Evolutionary conservation across 2,888 invertebrate species (phyloP).

Genomic region (Caprella mutica): DNA sequence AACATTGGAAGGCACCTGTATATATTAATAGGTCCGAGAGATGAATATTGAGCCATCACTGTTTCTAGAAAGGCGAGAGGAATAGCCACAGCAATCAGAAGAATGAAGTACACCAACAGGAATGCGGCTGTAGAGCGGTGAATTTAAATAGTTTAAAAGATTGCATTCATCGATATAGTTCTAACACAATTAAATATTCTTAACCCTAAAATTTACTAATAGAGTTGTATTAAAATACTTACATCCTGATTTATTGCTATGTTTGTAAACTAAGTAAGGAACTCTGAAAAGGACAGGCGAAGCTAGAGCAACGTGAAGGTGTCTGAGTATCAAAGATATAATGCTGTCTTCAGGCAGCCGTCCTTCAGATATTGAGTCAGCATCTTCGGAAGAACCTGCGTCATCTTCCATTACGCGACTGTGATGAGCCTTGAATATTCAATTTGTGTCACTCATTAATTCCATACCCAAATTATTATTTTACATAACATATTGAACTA

Average conservation of each 20-base stretch:
- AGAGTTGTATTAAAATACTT: no score
- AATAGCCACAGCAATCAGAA: conserved; percentile 5
- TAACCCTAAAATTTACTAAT: no score
- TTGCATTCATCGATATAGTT: no score
- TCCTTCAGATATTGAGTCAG: neutral
- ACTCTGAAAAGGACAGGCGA: conserved; percentile 21
- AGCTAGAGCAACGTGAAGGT: conserved; percentile 20
- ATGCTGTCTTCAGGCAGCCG: neutral
- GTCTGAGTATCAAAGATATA: conserved; percentile 15
- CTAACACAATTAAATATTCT: no score
- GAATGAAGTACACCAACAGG: conserved; percentile 12
- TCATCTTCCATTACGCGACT: conserved; percentile 14
- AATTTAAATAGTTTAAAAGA: no score
- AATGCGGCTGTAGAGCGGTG: conserved; percentile 18
- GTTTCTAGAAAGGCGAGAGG: conserved; percentile 19
- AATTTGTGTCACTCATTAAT: neutral
- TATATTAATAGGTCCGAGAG: conserved; percentile 16
- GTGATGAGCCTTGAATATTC: conserved; percentile 15
- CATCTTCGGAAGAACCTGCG: neutral
- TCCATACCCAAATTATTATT: neutral
- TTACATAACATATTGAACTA: neutral
- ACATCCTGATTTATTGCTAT: conserved; percentile 17
- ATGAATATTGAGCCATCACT: conserved; percentile 23
- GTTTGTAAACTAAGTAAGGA: conserved; percentile 20
- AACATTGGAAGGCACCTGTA: conserved; percentile 24